Conservation (phyloP, 37 sponge, comb jelly and placozoan species). For the Halichondria panicea region DNA sequence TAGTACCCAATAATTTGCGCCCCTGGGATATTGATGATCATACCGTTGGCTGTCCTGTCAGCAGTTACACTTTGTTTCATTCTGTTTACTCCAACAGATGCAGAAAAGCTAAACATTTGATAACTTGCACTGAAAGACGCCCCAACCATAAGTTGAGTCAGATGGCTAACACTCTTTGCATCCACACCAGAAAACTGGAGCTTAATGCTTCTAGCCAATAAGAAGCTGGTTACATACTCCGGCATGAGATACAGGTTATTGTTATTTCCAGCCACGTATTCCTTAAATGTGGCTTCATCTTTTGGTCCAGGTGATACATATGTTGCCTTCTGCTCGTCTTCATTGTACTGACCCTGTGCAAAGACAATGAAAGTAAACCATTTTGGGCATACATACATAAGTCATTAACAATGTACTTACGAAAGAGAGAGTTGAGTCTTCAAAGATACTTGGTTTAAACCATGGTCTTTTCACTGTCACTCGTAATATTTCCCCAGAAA, state of each 20-base stretch:
- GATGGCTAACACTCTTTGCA: conserved; percentile 15
- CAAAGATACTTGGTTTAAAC: conserved; percentile 54
- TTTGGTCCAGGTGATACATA: conserved; percentile 11
- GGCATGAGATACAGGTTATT: conserved; percentile 28
- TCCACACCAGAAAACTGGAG: conserved; percentile 26
- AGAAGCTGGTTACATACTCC: conserved; percentile 29
- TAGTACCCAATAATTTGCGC: conserved; percentile 47
- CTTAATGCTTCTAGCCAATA: conserved; percentile 23
- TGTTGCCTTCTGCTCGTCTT: conserved; percentile 5
- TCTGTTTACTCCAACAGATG: not conserved
- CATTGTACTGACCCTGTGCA: conserved; percentile 7
- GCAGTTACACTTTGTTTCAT: conserved; percentile 2
- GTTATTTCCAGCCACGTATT: not conserved
- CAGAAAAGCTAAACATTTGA: conserved; percentile 4
- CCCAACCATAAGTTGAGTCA: conserved; percentile 14
- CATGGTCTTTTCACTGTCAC: conserved; percentile 54
- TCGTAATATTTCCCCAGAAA: conserved; percentile 47
- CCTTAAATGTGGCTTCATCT: not conserved
- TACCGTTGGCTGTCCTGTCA: conserved; percentile 25
- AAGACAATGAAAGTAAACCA: too few species aligned
- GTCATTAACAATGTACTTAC: too few species aligned
- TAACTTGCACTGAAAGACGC: conserved; percentile 14
- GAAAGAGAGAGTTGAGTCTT: conserved; percentile 11
- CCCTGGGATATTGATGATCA: conserved; percentile 42
- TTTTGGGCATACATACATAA: too few species aligned